A percentile compares a stretch with the other conserved stretches of the same genome.
Evolutionary conservation across 2,888 invertebrate genomes (phyloP).

Genomic region (Alloscopus bannaensis): DNA sequence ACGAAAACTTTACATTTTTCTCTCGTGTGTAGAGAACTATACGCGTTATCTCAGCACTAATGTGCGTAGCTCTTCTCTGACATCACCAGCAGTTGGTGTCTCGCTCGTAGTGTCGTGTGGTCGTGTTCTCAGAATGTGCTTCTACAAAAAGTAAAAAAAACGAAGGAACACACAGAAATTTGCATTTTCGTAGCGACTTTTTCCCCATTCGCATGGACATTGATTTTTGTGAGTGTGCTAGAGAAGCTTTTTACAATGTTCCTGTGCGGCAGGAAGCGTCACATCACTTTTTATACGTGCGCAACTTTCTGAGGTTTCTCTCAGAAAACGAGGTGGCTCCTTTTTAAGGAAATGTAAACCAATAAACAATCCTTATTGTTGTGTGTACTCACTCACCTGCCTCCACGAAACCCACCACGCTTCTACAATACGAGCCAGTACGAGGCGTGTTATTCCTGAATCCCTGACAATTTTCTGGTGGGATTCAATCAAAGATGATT

Average conservation of each 20-base stretch:
- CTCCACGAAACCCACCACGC: too few relatives aligned
- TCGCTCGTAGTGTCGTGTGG: constrained; percentile 23
- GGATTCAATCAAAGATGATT: too few relatives aligned
- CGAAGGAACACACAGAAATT: neutral
- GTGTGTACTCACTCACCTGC: neutral
- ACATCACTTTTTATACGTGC: neutral
- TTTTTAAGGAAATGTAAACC: constrained; percentile 11
- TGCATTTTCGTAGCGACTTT: constrained; percentile 3
- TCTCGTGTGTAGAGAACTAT: too few relatives aligned
- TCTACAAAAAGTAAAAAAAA: too few relatives aligned
- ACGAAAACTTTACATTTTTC: neutral
- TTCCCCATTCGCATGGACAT: constrained; percentile 5
- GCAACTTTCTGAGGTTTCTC: constrained; percentile 8
- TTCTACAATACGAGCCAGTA: too few relatives aligned
- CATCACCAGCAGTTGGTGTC: too few relatives aligned
- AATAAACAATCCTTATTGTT: neutral
- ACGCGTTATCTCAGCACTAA: too few relatives aligned
- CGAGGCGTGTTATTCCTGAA: too few relatives aligned
- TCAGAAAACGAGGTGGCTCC: neutral
- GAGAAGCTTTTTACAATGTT: neutral
- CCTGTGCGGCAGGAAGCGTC: neutral
- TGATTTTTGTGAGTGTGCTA: too few relatives aligned
- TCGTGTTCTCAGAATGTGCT: neutral
- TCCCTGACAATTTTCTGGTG: too few relatives aligned
- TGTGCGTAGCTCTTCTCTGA: too few relatives aligned